These are phyloP conservation scores for Gambusia affinis DNA, from an alignment of 2,113 vertebrate genomes.

Conservation along the genomic window DNA sequence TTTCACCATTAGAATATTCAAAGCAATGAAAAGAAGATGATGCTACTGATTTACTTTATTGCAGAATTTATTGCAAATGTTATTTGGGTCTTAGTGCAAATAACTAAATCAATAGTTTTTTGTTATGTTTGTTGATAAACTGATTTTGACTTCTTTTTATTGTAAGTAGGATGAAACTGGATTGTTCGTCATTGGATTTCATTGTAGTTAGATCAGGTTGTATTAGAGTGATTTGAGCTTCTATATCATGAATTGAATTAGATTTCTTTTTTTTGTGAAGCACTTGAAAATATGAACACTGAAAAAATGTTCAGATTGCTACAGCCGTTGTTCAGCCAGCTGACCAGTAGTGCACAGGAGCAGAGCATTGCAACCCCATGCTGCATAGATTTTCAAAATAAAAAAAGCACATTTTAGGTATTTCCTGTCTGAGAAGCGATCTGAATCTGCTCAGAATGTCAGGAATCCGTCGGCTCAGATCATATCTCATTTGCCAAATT, in stretches of 20 bases:
- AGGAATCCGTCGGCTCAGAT: conserved; percentile 2
- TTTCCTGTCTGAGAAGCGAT: conserved; percentile 27
- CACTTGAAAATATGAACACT: too few relatives aligned
- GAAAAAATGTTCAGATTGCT: neutral
- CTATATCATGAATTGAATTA: too few relatives aligned
- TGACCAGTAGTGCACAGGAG: neutral
- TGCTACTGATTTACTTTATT: too few relatives aligned
- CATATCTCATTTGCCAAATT: conserved; percentile 45
- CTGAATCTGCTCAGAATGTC: conserved; percentile 13
- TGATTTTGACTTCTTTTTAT: too few relatives aligned
- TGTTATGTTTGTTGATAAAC: neutral
- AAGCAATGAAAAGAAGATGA: too few relatives aligned
- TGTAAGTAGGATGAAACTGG: too few relatives aligned
- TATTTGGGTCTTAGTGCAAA: neutral
- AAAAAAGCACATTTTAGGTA: conserved; percentile 1
- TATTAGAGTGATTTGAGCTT: too few relatives aligned
- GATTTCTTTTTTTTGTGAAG: too few relatives aligned
- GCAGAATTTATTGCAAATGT: too few relatives aligned
- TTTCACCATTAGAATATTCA: too few relatives aligned
- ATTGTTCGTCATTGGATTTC: too few relatives aligned
- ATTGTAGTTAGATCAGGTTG: too few relatives aligned
- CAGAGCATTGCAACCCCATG: neutral
- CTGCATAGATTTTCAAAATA: neutral
- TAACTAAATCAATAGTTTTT: neutral
- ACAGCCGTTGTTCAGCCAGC: neutral